Conservation (phyloP, 2,113 vertebrate species). For the Caranx melampygus region DNA sequence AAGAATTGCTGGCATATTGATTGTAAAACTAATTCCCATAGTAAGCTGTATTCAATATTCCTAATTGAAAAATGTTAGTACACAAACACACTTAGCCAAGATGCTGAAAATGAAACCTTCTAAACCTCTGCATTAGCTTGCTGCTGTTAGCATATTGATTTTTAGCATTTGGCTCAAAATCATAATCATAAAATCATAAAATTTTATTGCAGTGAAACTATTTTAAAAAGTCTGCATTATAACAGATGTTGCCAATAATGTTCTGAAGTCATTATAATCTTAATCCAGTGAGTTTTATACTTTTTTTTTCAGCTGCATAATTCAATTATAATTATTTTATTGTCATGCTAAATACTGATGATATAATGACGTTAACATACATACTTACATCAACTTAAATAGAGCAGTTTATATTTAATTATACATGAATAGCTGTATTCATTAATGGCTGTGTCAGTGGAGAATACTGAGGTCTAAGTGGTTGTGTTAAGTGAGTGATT, state of each 20-base stretch:
- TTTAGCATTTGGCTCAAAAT: too few species aligned
- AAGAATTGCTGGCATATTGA: too few species aligned
- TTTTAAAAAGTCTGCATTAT: too few species aligned
- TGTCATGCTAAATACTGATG: background rate
- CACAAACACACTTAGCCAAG: too few species aligned
- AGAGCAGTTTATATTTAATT: background rate
- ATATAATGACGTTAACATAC: background rate
- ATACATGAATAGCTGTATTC: conserved; percentile 15
- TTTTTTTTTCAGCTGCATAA: background rate
- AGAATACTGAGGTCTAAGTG: background rate
- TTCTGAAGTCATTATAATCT: background rate
- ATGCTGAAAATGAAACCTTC: too few species aligned
- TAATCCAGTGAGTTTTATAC: background rate
- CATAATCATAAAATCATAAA: too few species aligned
- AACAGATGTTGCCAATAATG: background rate
- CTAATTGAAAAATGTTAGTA: too few species aligned
- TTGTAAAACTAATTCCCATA: background rate
- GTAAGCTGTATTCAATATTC: too few species aligned
- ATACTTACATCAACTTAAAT: background rate
- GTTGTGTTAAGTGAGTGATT: background rate
- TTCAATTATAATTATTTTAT: background rate
- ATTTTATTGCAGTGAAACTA: too few species aligned
- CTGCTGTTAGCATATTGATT: too few species aligned
- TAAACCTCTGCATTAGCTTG: too few species aligned
- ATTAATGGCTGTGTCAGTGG: background rate